Conservation (phyloP, 2,797 vertebrate genomes). For the Mionectes olivaceus region DNA sequence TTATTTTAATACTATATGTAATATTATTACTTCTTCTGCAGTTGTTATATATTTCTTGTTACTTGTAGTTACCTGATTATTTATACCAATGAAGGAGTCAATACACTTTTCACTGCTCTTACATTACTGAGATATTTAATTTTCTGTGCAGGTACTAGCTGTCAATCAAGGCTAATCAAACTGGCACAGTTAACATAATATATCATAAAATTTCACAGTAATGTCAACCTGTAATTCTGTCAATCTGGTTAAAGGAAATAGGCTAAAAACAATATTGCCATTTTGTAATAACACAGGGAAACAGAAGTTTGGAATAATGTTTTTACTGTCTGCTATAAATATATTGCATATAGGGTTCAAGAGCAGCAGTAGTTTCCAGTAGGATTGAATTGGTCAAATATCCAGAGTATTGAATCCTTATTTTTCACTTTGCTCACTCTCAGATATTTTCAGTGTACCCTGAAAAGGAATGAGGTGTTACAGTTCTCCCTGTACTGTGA, state of each 20-base stretch:
- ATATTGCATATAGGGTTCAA: background rate
- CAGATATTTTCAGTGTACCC: background rate
- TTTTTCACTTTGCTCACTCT: background rate
- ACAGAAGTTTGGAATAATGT: slow-evolving; percentile 64
- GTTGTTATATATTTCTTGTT: slow-evolving; percentile 45
- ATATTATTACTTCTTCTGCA: background rate
- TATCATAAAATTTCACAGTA: slow-evolving; percentile 83
- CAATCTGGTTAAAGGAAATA: slow-evolving; percentile 79
- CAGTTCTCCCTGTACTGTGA: background rate
- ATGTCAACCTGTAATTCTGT: slow-evolving; percentile 84
- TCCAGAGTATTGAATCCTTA: background rate
- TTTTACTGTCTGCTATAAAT: slow-evolving; percentile 42
- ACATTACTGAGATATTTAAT: slow-evolving; percentile 64
- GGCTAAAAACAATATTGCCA: slow-evolving; percentile 79
- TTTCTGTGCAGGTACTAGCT: slow-evolving; percentile 79
- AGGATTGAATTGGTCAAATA: background rate
- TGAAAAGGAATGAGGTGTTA: background rate
- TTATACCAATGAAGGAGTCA: slow-evolving; percentile 51
- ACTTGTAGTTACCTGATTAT: slow-evolving; percentile 51
- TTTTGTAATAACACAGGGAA: slow-evolving; percentile 76
- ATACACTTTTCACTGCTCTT: background rate
- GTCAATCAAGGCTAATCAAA: slow-evolving; percentile 85
- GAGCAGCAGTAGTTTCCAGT: background rate
- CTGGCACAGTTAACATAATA: slow-evolving; percentile 80
- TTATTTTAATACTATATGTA: slow-evolving; percentile 20